Conservation (phyloP, 2,113 vertebrate genomes). For the Ptilonorhynchus violaceus region DNA sequence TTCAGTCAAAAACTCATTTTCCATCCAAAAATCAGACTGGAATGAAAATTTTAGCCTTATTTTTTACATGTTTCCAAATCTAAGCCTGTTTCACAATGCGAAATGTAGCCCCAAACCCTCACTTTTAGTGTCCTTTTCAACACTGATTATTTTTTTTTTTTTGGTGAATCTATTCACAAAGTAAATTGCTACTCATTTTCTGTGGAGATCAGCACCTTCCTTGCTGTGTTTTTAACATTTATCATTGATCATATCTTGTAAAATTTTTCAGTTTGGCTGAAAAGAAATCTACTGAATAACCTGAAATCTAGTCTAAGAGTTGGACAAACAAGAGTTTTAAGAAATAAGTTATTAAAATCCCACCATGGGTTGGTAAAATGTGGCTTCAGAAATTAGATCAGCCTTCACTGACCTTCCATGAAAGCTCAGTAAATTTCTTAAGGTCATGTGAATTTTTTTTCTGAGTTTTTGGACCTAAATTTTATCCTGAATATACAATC, state of each 20-base stretch:
- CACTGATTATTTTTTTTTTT: neutral
- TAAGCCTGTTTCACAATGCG: rapidly evolving
- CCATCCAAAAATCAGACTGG: neutral
- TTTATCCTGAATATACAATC: neutral
- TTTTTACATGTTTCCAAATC: neutral
- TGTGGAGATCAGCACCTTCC: neutral
- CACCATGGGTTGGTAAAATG: rapidly evolving
- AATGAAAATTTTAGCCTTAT: neutral
- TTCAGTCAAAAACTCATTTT: neutral
- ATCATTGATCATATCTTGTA: neutral
- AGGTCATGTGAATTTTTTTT: neutral
- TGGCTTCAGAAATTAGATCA: neutral
- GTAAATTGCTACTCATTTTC: neutral
- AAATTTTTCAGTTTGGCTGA: neutral
- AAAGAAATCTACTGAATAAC: neutral
- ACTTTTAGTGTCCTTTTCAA: neutral
- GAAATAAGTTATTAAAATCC: neutral
- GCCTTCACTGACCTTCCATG: neutral
- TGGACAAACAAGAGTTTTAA: neutral
- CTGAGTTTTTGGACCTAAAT: neutral
- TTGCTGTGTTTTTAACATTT: neutral
- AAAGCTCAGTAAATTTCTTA: neutral
- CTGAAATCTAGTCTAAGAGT: neutral
- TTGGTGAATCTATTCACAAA: neutral
- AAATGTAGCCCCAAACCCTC: neutral